A percentile compares a stretch with the other conserved stretches of the same genome.
Evolutionary conservation across 2,113 vertebrate genomes (phyloP).

Genomic region (Numida meleagris): DNA sequence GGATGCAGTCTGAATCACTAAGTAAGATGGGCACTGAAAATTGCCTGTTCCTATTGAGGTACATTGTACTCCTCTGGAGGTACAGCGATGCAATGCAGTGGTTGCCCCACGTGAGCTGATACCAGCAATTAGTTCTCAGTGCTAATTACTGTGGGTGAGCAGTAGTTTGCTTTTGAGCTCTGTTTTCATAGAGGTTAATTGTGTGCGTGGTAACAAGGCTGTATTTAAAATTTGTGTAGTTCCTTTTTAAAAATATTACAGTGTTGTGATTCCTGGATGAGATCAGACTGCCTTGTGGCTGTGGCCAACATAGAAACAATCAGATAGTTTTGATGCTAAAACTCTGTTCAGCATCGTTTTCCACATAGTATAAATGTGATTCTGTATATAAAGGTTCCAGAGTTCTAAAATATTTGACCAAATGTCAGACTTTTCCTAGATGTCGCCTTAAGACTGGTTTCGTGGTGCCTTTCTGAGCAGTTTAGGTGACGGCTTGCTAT

Average conservation of each 20-base stretch:
- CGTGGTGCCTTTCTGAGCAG: not conserved
- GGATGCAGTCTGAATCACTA: not conserved
- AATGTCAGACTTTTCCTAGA: not conserved
- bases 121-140: not conserved
- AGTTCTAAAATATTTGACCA: not conserved
- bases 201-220: not conserved
- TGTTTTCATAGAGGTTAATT: not conserved
- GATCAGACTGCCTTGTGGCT: not conserved
- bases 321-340: not conserved
- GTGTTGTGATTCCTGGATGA: not conserved
- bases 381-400: not conserved
- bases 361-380: not conserved
- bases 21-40: not conserved
- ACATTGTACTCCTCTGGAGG: accelerated
- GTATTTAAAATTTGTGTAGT: not conserved
- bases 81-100: not conserved
- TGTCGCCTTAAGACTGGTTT: not conserved
- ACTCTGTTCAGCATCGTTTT: not conserved
- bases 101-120: not conserved
- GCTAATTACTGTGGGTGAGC: not conserved
- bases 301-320: not conserved
- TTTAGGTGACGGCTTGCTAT: not conserved
- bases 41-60: not conserved
- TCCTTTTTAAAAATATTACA: not conserved
- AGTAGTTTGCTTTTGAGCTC: not conserved